Evolutionary conservation across 2,888 invertebrate genomes (phyloP).

Genomic region (Spisula solida): DNA sequence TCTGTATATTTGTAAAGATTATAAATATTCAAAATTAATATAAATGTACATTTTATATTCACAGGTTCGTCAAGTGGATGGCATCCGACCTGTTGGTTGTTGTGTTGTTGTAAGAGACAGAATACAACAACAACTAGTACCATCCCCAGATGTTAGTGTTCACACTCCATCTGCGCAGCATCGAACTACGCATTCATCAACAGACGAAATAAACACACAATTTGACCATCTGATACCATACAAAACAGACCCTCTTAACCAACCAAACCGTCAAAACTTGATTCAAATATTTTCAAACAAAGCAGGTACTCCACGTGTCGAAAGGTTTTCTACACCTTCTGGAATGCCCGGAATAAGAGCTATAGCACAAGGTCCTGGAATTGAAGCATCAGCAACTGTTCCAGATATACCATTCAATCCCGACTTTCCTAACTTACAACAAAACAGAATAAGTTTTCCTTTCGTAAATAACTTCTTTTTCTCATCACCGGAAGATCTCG

Average conservation of each 20-base stretch:
- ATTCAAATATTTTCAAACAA: slow-evolving; percentile 7
- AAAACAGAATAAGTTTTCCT: slow-evolving; percentile 25
- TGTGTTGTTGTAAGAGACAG: slow-evolving; percentile 59
- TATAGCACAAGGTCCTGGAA: not conserved
- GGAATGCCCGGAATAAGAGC: not conserved
- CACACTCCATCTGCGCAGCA: not conserved
- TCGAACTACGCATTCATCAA: not conserved
- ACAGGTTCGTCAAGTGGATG: slow-evolving; percentile 42
- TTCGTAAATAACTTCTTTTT: slow-evolving; percentile 45
- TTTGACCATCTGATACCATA: not conserved
- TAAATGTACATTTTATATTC: not conserved
- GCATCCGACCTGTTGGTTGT: slow-evolving; percentile 55
- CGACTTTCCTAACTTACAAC: slow-evolving; percentile 16
- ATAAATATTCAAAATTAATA: not conserved
- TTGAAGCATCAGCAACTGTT: not conserved
- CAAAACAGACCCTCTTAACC: not conserved
- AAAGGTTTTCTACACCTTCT: not conserved
- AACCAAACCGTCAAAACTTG: not conserved
- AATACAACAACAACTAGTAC: slow-evolving; percentile 35
- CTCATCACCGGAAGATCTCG: slow-evolving; percentile 29
- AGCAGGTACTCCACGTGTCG: not conserved
- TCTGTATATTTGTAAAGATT: not conserved
- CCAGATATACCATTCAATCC: slow-evolving; percentile 18
- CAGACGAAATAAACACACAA: not conserved
- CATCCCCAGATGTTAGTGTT: not conserved